Conservation (phyloP, 2,888 invertebrate species). For the Malacosoma neustria region DNA sequence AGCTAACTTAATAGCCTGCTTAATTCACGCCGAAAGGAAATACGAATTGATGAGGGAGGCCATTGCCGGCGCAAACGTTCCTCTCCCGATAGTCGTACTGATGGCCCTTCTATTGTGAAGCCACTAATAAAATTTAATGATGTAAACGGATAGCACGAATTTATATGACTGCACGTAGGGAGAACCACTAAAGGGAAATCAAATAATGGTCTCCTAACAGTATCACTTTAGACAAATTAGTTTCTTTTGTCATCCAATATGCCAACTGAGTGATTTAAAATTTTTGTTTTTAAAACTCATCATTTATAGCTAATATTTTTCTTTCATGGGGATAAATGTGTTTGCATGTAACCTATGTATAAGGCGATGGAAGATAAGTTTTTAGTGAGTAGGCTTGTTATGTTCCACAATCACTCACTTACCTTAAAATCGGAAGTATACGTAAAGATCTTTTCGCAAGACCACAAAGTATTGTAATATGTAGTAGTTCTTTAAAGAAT, state of each 20-base stretch:
- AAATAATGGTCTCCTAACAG: slow-evolving; percentile 31
- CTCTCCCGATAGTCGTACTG: slow-evolving; percentile 44
- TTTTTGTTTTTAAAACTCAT: slow-evolving; percentile 7
- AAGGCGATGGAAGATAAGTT: too few relatives aligned
- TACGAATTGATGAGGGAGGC: slow-evolving; percentile 55
- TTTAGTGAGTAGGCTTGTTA: too few relatives aligned
- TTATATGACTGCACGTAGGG: slow-evolving; percentile 56
- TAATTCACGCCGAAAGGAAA: slow-evolving; percentile 69
- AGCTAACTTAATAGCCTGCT: slow-evolving; percentile 67
- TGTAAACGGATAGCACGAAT: slow-evolving; percentile 72
- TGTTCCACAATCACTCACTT: too few relatives aligned
- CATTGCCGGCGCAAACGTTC: slow-evolving; percentile 53
- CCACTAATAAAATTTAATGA: slow-evolving; percentile 73
- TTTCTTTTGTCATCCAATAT: slow-evolving; percentile 7
- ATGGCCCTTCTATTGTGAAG: slow-evolving; percentile 54
- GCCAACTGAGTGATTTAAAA: slow-evolving; percentile 1
- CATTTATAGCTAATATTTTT: slow-evolving; percentile 9
- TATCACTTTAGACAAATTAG: slow-evolving; percentile 11
- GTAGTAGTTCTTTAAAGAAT: too few relatives aligned
- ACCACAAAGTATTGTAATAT: too few relatives aligned
- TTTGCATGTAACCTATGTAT: too few relatives aligned
- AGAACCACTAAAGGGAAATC: slow-evolving; percentile 57
- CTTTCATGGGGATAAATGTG: too few relatives aligned
- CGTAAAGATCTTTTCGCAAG: too few relatives aligned
- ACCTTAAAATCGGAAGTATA: too few relatives aligned